Evolutionary conservation across 2,113 vertebrate species (phyloP).

Genomic region (Leuciscus idus): DNA sequence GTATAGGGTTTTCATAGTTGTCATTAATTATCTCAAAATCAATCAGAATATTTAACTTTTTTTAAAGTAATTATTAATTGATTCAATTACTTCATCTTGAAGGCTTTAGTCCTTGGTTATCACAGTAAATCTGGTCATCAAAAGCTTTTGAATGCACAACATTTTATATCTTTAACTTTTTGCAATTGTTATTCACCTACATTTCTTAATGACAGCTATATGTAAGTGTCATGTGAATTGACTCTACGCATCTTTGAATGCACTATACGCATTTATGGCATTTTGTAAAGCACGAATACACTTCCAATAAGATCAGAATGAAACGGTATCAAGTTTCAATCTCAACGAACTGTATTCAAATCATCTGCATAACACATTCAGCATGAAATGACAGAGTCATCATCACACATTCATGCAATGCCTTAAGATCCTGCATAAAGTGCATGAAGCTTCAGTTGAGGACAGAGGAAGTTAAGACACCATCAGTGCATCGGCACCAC

Average conservation of each 20-base stretch:
- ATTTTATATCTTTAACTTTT: neutral
- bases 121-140: neutral
- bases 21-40: neutral
- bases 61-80: neutral
- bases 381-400: neutral
- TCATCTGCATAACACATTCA: neutral
- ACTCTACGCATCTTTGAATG: neutral
- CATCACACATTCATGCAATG: neutral
- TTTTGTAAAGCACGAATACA: neutral
- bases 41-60: neutral
- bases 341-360: neutral
- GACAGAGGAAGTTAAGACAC: conserved; percentile 68
- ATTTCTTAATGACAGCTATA: neutral
- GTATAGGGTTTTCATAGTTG: neutral
- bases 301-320: neutral
- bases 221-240: too few species aligned
- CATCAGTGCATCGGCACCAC: conserved; percentile 47
- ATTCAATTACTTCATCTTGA: neutral
- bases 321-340: neutral
- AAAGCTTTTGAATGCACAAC: neutral
- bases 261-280: neutral
- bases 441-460: conserved; percentile 35
- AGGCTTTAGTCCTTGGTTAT: neutral
- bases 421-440: neutral
- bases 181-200: neutral